Conservation (phyloP, 53 echinoderm and acorn worm genomes). For the Paracentrotus lividus region DNA sequence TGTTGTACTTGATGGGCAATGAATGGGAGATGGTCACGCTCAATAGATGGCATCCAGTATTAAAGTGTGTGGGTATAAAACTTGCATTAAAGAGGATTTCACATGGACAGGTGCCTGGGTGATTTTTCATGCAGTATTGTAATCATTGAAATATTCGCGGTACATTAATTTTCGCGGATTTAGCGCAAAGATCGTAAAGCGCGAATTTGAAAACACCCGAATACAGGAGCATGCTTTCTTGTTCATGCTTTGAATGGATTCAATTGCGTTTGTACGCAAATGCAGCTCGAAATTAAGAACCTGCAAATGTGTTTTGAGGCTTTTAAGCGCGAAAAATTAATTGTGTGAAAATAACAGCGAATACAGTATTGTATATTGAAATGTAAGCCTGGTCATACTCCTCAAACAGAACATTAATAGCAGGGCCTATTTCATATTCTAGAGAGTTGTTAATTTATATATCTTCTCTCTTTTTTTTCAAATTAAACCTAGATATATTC, state of each 20-base stretch:
- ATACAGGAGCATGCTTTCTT: no score
- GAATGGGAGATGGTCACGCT: neutral
- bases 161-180: no score
- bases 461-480: neutral
- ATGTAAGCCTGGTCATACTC: neutral
- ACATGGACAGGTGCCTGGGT: neutral
- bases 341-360: no score
- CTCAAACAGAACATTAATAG: neutral
- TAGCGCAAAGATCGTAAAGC: no score
- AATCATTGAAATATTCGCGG: no score
- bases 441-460: neutral
- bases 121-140: slow-evolving; percentile 3
- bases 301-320: no score
- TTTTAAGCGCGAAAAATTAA: no score
- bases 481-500: no score
- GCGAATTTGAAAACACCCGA: no score
- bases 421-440: neutral
- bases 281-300: no score
- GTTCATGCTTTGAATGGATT: no score
- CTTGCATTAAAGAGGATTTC: neutral
- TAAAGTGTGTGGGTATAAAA: neutral
- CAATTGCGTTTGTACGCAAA: no score
- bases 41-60: neutral
- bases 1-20: neutral
- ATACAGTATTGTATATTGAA: neutral